A percentile compares a stretch with the other conserved stretches of the same genome.
Evolutionary conservation across 1,140 invertebrate genomes (phyloP).

Genomic region (Dreissena polymorpha): DNA sequence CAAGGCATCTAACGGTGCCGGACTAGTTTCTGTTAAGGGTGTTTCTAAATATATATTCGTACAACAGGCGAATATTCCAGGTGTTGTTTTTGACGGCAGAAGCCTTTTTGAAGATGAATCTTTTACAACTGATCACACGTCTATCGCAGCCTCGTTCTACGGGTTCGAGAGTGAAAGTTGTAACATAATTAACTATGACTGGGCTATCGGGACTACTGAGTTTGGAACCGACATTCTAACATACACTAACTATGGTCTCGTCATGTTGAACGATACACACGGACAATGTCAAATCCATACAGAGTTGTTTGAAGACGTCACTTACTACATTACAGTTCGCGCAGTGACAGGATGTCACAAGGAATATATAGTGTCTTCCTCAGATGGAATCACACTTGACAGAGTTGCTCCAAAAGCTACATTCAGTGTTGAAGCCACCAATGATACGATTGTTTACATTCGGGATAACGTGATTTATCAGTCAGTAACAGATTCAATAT

Average conservation of each 20-base stretch:
- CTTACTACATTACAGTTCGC: slow-evolving; percentile 52
- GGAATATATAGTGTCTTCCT: slow-evolving; percentile 60
- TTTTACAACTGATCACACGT: slow-evolving; percentile 41
- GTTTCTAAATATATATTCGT: slow-evolving; percentile 54
- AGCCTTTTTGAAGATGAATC: slow-evolving; percentile 39
- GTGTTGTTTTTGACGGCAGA: slow-evolving; percentile 59
- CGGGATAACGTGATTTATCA: slow-evolving; percentile 14
- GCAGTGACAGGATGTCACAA: slow-evolving; percentile 61
- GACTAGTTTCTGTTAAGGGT: slow-evolving; percentile 36
- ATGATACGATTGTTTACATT: slow-evolving; percentile 18
- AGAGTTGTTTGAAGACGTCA: slow-evolving; percentile 42
- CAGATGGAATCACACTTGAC: slow-evolving; percentile 56
- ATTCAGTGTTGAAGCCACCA: slow-evolving; percentile 9
- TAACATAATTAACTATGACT: slow-evolving; percentile 61
- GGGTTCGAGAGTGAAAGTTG: slow-evolving; percentile 62
- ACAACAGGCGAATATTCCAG: slow-evolving; percentile 56
- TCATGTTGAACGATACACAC: slow-evolving; percentile 37
- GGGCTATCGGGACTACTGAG: slow-evolving; percentile 53
- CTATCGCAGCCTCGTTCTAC: slow-evolving; percentile 55
- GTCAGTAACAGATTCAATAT: slow-evolving; percentile 14
- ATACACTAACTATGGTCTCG: slow-evolving; percentile 54
- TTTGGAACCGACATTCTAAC: slow-evolving; percentile 36
- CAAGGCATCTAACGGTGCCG: slow-evolving; percentile 56
- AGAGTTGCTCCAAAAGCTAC: slow-evolving; percentile 32
- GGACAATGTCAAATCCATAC: slow-evolving; percentile 48